Evolutionary conservation across 2,888 invertebrate genomes (phyloP).

Genomic region (Spilarctia lutea): DNA sequence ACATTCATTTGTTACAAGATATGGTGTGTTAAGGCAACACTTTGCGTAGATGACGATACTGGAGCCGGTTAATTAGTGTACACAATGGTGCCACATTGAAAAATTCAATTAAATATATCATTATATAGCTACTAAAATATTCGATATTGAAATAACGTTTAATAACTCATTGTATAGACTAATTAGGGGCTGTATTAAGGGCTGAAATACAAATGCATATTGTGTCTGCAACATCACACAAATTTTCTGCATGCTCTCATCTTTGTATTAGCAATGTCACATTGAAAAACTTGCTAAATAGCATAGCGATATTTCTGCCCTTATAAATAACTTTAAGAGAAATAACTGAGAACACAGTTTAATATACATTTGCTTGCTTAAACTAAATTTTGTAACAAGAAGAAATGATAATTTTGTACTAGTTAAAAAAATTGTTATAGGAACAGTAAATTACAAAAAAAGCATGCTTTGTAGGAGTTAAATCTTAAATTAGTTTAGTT

Average conservation of each 20-base stretch:
- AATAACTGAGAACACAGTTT: conserved; percentile 14
- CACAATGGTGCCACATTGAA: conserved; percentile 6
- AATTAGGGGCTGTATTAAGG: not conserved
- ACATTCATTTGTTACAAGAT: conserved; percentile 24
- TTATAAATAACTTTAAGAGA: conserved; percentile 20
- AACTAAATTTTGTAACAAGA: conserved; percentile 18
- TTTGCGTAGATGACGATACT: conserved; percentile 25
- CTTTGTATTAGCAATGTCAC: not conserved
- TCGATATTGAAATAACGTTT: not conserved
- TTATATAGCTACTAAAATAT: conserved; percentile 1
- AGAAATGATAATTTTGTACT: conserved; percentile 50
- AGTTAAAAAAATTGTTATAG: conserved; percentile 12
- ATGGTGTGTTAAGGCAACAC: conserved; percentile 20
- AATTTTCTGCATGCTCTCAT: not conserved
- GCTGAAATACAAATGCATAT: conserved; percentile 1
- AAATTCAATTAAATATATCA: not conserved
- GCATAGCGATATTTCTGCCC: not conserved
- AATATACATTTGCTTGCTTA: conserved; percentile 4
- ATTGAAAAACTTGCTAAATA: not conserved
- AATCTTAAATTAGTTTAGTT: conserved; percentile 4
- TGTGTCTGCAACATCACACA: not conserved
- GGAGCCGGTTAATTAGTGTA: conserved; percentile 14
- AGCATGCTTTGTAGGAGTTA: not conserved
- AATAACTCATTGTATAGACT: not conserved
- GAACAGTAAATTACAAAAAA: not conserved